Base-by-base conservation (phyloP, 2,113 vertebrate genomes). In the Erythrolamprus reginae region DNA sequence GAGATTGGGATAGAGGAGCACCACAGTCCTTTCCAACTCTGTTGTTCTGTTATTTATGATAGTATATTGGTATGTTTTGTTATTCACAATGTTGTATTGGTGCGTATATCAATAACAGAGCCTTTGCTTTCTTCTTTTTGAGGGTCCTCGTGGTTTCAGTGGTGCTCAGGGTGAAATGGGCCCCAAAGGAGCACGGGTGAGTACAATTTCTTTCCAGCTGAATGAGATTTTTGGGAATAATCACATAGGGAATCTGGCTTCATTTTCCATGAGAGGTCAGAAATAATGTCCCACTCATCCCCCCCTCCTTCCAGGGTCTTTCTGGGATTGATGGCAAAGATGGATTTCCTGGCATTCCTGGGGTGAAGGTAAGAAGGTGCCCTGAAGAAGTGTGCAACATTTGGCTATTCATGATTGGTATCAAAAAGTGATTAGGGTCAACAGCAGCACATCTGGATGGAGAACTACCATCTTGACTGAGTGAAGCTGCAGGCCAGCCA, bases 241-340 rank as follows among this genome's bases (percentile, higher is more conserved):
- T 13, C 1, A 21, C 1, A 26, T n/a, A 10, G 42, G 23, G 15
- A 48, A 23, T 12, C n/a, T 61, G 42, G n/a, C 45, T 45, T 86
- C 10, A 33, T 82, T 82, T 82, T 8, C 28, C 23, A 13, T 5
- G 1, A 7, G 38, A 77, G 10, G 50, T 42, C 19, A 33, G 23
- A 53, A 53, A 47, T 58, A 45, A n/a, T 21, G 26, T 48, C n/a
- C n/a, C n/a, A 17, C 89, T 38, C 89, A 12, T 0, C 28, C 23
- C 48, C n/a, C 21, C 4, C 13, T 26, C 23, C 87, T 70, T 53
- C 6, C 96, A 99, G 99, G 99, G 99, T 91, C 97, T 99, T 65
- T 98, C 99, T 0, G 99, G 99, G 82, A 98, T 99, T 13, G 98
- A 99, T n/a, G 99, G 99, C 93, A 99, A 99, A 95, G 98, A 99